Evolutionary conservation across 2,113 vertebrate genomes (phyloP).

Genomic region (Rutilus rutilus): DNA sequence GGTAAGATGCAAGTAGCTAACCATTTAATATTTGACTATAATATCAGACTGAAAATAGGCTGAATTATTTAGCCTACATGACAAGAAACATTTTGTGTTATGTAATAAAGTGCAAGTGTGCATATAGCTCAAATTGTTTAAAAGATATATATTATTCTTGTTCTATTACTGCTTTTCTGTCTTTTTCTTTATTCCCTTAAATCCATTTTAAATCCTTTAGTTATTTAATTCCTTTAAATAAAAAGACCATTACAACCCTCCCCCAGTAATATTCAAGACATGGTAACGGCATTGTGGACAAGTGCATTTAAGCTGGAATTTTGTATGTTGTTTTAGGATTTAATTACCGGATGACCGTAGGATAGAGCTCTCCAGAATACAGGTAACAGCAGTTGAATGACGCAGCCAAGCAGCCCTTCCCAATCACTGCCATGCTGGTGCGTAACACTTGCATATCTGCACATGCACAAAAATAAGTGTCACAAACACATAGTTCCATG

Average conservation of each 20-base stretch:
- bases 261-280: neutral
- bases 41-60: neutral
- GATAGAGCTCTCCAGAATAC: constrained; percentile 75
- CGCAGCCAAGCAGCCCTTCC: constrained; percentile 86
- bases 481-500: constrained; percentile 12
- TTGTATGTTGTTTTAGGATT: neutral
- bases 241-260: neutral
- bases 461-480: constrained; percentile 35
- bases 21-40: neutral
- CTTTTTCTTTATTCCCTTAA: neutral
- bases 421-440: constrained; percentile 83
- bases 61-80: neutral
- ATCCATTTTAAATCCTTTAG: neutral
- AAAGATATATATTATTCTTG: too few relatives aligned
- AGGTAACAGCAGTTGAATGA: constrained; percentile 87
- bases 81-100: neutral
- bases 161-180: neutral
- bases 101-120: neutral
- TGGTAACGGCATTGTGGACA: neutral
- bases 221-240: neutral
- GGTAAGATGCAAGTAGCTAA: neutral
- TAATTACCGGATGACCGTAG: constrained; percentile 74
- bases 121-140: neutral
- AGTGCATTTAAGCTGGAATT: neutral
- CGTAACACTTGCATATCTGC: constrained; percentile 78